A percentile compares a stretch with the other conserved stretches of the same genome.
phyloP scores from a whole-genome alignment of 2,113 vertebrate species.

The Phrynocephalus versicolor region DNA sequence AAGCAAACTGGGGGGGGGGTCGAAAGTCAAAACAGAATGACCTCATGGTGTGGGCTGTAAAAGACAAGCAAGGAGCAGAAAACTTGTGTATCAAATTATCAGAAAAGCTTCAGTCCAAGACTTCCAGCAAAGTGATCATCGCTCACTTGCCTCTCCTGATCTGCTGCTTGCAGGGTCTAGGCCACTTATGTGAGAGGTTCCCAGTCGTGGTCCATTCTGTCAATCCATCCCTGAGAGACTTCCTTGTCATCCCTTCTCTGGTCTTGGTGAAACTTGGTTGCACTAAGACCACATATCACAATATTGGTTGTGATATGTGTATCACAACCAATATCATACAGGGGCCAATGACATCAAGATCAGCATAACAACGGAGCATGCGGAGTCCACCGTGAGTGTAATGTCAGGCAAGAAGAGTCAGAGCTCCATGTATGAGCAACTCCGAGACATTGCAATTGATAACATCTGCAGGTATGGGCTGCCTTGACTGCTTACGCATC shows the following conservation, averaged over 20 bases:
- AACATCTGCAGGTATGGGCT: conserved; percentile 98
- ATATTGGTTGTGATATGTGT: too few species aligned
- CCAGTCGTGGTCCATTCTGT: conserved; percentile 94
- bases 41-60: conserved; percentile 98
- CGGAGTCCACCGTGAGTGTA: conserved; percentile 85
- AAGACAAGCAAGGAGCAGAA: conserved; percentile 97
- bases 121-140: conserved; percentile 95
- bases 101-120: conserved; percentile 96
- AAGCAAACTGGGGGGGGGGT: too few species aligned
- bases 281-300: too few species aligned
- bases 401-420: conserved; percentile 87
- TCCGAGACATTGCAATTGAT: conserved; percentile 94
- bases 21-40: too few species aligned
- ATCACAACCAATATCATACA: conserved; percentile 91
- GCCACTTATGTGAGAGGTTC: conserved; percentile 92
- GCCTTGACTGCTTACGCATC: too few species aligned
- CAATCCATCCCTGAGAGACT: conserved; percentile 88
- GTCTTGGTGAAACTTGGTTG: conserved; percentile 94
- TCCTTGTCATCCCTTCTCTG: conserved; percentile 93
- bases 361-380: conserved; percentile 91
- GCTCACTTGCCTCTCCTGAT: conserved; percentile 94
- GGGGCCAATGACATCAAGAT: conserved; percentile 92
- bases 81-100: conserved; percentile 94
- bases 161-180: conserved; percentile 95
- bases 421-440: conserved; percentile 95